A percentile compares a stretch with the other conserved stretches of the same genome.
Conservation (phyloP, 2,888 invertebrate genomes). For the Limnephilus marmoratus region DNA sequence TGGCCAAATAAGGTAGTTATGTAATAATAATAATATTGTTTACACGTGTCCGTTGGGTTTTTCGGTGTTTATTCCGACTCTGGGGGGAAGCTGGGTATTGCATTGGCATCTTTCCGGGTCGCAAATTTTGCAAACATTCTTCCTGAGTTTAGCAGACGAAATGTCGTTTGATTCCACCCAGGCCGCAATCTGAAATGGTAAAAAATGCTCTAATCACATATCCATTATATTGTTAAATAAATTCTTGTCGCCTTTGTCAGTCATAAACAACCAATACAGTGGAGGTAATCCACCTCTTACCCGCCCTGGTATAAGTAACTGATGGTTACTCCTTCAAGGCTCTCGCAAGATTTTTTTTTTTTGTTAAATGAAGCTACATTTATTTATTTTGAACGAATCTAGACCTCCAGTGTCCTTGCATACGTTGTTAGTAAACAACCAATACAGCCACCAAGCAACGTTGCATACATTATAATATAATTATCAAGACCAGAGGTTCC, state of each 20-base stretch:
- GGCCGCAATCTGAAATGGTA: slow-evolving; percentile 73
- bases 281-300: too few species aligned
- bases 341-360: too few species aligned
- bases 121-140: slow-evolving; percentile 57
- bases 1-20: not conserved
- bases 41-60: slow-evolving; percentile 65
- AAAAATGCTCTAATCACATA: not conserved
- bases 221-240: not conserved
- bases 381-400: too few species aligned
- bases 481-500: too few species aligned
- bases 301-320: too few species aligned
- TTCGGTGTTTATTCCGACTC: slow-evolving; percentile 50
- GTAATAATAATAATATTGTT: slow-evolving; percentile 15
- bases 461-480: not conserved
- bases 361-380: too few species aligned
- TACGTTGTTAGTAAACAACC: too few species aligned
- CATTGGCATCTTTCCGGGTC: slow-evolving; percentile 61
- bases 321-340: too few species aligned
- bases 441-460: not conserved
- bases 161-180: slow-evolving; percentile 77
- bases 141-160: slow-evolving; percentile 74
- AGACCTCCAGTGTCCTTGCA: too few species aligned
- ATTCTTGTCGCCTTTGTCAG: not conserved
- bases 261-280: not conserved
- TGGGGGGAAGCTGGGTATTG: slow-evolving; percentile 19